Conservation (phyloP, 2,888 invertebrate species). For the Punctoribates punctum region DNA sequence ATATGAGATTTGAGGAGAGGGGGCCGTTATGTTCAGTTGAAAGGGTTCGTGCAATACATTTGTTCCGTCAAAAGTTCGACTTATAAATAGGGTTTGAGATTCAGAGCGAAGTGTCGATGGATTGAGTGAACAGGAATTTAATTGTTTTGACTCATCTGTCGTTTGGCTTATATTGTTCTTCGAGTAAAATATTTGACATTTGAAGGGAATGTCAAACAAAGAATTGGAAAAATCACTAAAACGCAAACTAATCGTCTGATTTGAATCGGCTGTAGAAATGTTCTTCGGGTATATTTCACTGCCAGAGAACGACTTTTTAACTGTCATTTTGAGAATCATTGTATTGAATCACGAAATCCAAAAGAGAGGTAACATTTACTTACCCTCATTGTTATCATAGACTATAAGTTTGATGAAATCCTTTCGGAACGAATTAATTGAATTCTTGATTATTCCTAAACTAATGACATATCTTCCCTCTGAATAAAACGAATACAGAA, state of each 20-base stretch:
- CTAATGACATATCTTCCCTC: constrained; percentile 38
- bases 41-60: constrained; percentile 44
- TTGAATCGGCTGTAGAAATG: constrained; percentile 23
- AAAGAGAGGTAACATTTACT: neutral
- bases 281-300: constrained; percentile 14
- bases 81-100: constrained; percentile 45
- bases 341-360: neutral
- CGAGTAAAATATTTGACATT: constrained; percentile 31
- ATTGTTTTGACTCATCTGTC: constrained; percentile 26
- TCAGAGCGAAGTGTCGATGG: constrained; percentile 33
- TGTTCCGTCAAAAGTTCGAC: constrained; percentile 47
- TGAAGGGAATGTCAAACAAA: constrained; percentile 36
- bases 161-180: constrained; percentile 13
- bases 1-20: constrained; percentile 39
- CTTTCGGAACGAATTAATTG: constrained; percentile 33
- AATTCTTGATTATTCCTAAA: constrained; percentile 40
- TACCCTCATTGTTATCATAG: constrained; percentile 21
- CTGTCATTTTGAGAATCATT: neutral
- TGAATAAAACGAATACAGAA: neutral
- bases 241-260: constrained; percentile 26
- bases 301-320: neutral
- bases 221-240: constrained; percentile 35
- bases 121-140: constrained; percentile 37
- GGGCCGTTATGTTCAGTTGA: constrained; percentile 38
- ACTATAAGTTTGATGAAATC: constrained; percentile 32